Conservation (phyloP, 2,888 invertebrate genomes). For the Ophion slaviceki region DNA sequence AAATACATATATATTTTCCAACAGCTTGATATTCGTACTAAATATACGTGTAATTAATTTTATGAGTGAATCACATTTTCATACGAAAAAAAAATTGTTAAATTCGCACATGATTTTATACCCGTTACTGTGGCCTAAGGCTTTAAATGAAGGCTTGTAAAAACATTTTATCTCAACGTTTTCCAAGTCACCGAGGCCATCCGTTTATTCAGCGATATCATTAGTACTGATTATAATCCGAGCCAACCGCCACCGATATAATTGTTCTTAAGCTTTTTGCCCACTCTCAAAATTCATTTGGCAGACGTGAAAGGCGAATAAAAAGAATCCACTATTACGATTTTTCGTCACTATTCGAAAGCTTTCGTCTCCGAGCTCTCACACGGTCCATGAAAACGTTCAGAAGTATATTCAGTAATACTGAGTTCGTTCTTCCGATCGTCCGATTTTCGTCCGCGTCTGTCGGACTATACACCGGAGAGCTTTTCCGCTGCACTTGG, state of each 20-base stretch:
- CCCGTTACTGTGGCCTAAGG: no score
- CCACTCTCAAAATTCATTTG: conserved; percentile 21
- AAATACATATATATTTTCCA: no score
- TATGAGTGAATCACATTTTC: no score
- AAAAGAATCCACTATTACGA: conserved; percentile 24
- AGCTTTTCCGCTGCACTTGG: conserved; percentile 46
- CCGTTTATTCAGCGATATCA: background rate
- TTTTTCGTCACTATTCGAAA: conserved; percentile 15
- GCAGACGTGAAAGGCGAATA: conserved; percentile 15
- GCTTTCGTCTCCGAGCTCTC: conserved; percentile 43
- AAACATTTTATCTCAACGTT: background rate
- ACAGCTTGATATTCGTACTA: no score
- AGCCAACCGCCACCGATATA: conserved; percentile 57
- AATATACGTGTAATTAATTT: no score
- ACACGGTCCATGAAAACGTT: conserved; percentile 54
- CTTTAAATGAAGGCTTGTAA: background rate
- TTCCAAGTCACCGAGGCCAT: background rate
- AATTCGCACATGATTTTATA: no score
- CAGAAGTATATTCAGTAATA: conserved; percentile 60
- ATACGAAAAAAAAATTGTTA: no score
- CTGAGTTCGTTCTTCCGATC: conserved; percentile 35
- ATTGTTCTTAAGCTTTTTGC: conserved; percentile 24
- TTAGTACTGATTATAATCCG: background rate
- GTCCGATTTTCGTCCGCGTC: conserved; percentile 26
- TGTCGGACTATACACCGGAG: conserved; percentile 46